Evolutionary conservation across 2,113 vertebrate species (phyloP), one percentile per base, ranked within the genome.

Genomic region (Dipodomys merriami): DNA sequence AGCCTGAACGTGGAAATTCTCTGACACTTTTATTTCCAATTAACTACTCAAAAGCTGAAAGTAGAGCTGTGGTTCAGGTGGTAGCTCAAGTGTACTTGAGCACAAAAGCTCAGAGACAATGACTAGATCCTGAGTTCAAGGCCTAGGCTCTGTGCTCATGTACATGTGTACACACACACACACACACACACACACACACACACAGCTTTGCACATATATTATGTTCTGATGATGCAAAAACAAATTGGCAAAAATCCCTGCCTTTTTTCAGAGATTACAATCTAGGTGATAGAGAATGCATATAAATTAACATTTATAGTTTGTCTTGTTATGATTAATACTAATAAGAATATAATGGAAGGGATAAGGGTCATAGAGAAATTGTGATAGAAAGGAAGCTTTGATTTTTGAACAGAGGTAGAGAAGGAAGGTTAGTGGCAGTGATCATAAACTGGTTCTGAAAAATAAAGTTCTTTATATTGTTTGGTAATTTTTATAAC

Each of bases 391-490:
- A 46, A 64, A 10, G 29, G 15, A 23, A 60, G 20, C 25, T 73
- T 92, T 39, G 71, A 22, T 4, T 90, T 87, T 86, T 90, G 44
- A 67, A 44, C 69, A 65, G 60, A 49, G 33, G 23, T 46, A 74
- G 39, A 33, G 20, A 22, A 15, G 20, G 27, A 73, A 35, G 12
- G 8, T 77, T 39, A 76, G 19, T 84, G 15, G 27, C 49, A 7
- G 53, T 35, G 60, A 11, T 79, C 6, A 13, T 86, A 39, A 74
- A 71, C 22, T 30, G 27, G 33, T 57, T 86, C 62, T 71, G 53
- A 84, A 84, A 91, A 77, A 71, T 69, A 57, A 64, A 76, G 81
- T 30, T 25, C 39, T 44, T 86, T 91, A 39, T 49, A 67, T 30
- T 72, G 18, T 49, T 78, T 82, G 44, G 35, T 19, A 23, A 2